A percentile compares a stretch with the other conserved stretches of the same genome.
Conservation (phyloP, 2,113 vertebrate species). For the Cichladusa arquata region DNA sequence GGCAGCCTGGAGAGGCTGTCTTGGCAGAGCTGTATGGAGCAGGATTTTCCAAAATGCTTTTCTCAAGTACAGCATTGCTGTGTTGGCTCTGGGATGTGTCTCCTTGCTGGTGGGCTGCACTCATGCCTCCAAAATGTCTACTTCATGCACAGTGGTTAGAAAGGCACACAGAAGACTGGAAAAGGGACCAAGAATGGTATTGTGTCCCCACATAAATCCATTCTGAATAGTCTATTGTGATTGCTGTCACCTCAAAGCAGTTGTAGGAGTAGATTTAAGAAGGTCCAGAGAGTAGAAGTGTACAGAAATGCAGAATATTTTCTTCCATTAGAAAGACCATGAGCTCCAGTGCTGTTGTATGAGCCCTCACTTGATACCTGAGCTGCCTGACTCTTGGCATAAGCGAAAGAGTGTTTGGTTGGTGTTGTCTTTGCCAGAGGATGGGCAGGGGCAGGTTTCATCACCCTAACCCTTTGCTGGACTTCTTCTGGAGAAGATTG, state of each 20-base stretch:
- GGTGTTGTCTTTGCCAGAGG: not conserved
- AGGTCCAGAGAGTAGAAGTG: not conserved
- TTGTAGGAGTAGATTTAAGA: not conserved
- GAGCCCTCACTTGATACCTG: not conserved
- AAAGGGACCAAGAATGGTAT: not conserved
- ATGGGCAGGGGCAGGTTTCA: not conserved
- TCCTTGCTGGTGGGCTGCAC: not conserved
- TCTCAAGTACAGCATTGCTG: not conserved
- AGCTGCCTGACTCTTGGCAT: not conserved
- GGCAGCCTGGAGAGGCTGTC: not conserved
- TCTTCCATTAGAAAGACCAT: not conserved
- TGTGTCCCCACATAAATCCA: not conserved
- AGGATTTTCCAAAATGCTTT: not conserved
- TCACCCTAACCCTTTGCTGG: not conserved
- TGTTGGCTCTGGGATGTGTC: not conserved
- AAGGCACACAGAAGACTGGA: not conserved
- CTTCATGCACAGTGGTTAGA: not conserved
- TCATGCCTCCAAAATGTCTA: not conserved
- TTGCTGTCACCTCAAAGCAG: not conserved
- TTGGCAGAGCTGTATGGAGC: not conserved
- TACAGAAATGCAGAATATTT: not conserved
- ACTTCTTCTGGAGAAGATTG: not conserved
- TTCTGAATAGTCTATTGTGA: not conserved
- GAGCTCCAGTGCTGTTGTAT: not conserved
- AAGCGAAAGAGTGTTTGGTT: not conserved